These are phyloP conservation scores for Naja naja DNA, from an alignment of 2,113 vertebrate species.

Conservation along the genomic window DNA sequence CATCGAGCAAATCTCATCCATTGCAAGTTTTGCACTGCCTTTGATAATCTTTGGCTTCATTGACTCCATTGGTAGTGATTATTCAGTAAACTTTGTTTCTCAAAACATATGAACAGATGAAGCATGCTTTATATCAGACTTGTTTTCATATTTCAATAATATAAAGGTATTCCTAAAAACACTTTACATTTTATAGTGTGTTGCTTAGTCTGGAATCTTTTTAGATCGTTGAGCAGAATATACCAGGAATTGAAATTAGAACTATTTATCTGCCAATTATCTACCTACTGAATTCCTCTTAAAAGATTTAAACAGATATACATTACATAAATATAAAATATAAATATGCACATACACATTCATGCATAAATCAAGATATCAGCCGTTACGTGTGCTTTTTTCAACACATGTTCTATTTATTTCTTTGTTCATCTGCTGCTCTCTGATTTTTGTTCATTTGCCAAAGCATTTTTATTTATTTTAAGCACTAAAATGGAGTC, in stretches of 20 bases:
- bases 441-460: slow-evolving; percentile 29
- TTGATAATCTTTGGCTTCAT: neutral
- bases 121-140: neutral
- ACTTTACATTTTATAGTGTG: neutral
- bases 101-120: neutral
- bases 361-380: neutral
- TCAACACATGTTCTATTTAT: slow-evolving; percentile 31
- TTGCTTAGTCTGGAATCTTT: neutral
- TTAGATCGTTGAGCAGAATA: neutral
- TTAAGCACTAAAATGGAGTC: slow-evolving; percentile 43
- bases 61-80: neutral
- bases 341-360: neutral
- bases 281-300: neutral
- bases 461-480: slow-evolving; percentile 56
- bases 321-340: neutral
- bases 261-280: slow-evolving; percentile 22
- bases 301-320: neutral
- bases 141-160: neutral
- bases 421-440: slow-evolving; percentile 30
- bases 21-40: neutral
- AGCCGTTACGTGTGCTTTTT: slow-evolving; percentile 23
- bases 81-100: neutral
- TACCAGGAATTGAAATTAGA: slow-evolving; percentile 6
- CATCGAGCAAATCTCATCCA: neutral
- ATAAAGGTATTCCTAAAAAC: neutral